Evolutionary conservation across 2,113 vertebrate species (phyloP), one percentile per base, ranked within the genome.

Genomic region (Xiphias gladius): DNA sequence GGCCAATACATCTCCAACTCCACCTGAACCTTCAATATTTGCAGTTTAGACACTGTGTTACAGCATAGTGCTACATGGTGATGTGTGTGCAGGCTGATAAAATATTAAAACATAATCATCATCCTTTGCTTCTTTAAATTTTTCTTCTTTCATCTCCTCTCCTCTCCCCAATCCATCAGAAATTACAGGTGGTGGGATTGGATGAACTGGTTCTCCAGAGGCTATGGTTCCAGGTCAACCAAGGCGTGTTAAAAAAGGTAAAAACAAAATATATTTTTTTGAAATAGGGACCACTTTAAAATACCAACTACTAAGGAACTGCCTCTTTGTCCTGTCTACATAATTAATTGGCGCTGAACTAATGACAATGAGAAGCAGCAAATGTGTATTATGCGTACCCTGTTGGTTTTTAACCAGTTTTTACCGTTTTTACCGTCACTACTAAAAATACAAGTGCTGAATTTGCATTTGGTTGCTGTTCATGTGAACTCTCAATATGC

Each of bases 161-260:
- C 39, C 28, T 76, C 41, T 10, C 59, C 9, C 50, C 9, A 2
- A 22, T 6, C 0, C 69, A 20, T 81, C 81, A 97, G 97, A 96
- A 88, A 88, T 86, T 80, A 59, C 77, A 41, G 17, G 72, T 88
- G 16, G 65, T 91, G 37, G 91, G 2, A 0, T 86, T 95, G 86
- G 88, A 88, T 0, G 93, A 95, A 16, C 75, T 71, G 10, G 86
- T 96, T 6, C 95, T 97, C 73, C 94, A 95, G 72, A 94, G 95
- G 61, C 90, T 98, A 89, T 98, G 97, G 97, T 94, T 97, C 79
- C 91, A 91, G 5, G 76, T 96, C 80, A 96, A 96, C 83, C 93
- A 94, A 64, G 94, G 94, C 5, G 87, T 95, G 0, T 88, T 96
- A 46, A 93, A 96, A 89, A 95, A 91, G 30, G 93, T 88, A 73